Evolutionary conservation across 1,140 invertebrate genomes (phyloP), one percentile per base, ranked within the genome.

Genomic region (Acromyrmex heyeri): DNA sequence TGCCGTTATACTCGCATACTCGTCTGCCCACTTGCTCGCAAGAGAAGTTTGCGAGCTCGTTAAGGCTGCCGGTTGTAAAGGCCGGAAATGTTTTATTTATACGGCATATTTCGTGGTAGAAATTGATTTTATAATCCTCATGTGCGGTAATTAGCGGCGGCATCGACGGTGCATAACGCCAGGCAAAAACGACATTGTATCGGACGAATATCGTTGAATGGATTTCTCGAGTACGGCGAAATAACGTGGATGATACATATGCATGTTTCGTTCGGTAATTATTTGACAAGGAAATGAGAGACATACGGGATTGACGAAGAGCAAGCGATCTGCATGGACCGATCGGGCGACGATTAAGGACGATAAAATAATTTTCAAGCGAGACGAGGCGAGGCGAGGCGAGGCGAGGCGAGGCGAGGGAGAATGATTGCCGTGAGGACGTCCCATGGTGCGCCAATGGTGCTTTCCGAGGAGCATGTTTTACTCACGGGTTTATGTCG

Each of bases 221-320:
- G n/a, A 61, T 82, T 73, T 48, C 38, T 61, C 79, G 38, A 73
- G 38, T 81, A 70, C 14, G 34, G n/a, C 76, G 18, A 30, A 53
- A 79, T 4, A 14, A n/a, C 48, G n/a, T 16, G 77, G 30, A 48
- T n/a, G 14, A n/a, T 67, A 67, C n/a, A 30, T 38, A 62, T 34
- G 18, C 44, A 50, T 7, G 27, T 62, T 73, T 48, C 24, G 38
- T 75, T 18, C 27, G 27, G 24, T n/a, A 65, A 83, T 83, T 83
- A 85, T 85, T 55, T 38, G 62, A 18, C 65, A 86, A 78, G 85
- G 91, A 90, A 91, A 91, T 86, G 76, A 85, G 82, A 75, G 86
- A 77, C 82, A 86, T 73, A 79, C 86, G 59, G 48, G 48, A 50
- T 34, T 64, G 64, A 78, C 61, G 82, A 76, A 64, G 59, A n/a